phyloP scores from a whole-genome alignment of 2,113 vertebrate genomes.

The Dunckerocampus dactyliophorus region DNA sequence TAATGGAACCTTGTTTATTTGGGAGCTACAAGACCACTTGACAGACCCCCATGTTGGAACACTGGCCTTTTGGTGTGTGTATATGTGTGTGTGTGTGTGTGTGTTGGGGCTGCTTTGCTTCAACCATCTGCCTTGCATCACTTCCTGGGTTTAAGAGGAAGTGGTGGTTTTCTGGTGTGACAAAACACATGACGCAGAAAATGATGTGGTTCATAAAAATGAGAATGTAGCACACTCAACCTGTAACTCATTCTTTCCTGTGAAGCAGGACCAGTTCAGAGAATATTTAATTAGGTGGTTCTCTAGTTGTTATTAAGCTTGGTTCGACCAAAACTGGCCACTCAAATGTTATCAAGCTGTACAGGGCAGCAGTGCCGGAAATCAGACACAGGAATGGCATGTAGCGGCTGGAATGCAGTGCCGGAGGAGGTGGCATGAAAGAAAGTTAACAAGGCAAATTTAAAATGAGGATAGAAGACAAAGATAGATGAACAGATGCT shows the following conservation, averaged over 20 bases:
- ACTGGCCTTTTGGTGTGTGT: background rate
- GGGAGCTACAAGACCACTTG: background rate
- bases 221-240: background rate
- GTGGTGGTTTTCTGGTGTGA: constrained; percentile 38
- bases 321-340: background rate
- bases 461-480: background rate
- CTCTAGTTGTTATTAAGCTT: too few species aligned
- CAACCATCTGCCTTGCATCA: constrained; percentile 38
- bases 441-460: background rate
- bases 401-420: constrained; percentile 1
- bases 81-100: background rate
- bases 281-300: too few species aligned
- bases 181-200: background rate
- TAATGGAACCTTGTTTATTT: constrained; percentile 33
- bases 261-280: too few species aligned
- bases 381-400: constrained; percentile 5
- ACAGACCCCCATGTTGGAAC: background rate
- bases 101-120: background rate
- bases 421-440: background rate
- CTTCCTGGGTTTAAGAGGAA: constrained; percentile 56
- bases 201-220: background rate
- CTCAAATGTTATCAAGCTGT: background rate
- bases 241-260: background rate
- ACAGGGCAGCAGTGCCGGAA: background rate
- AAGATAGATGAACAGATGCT: background rate